Evolutionary conservation across 2,113 vertebrate genomes (phyloP), one percentile per base, ranked within the genome.

Genomic region (Tachysurus fulvidraco): DNA sequence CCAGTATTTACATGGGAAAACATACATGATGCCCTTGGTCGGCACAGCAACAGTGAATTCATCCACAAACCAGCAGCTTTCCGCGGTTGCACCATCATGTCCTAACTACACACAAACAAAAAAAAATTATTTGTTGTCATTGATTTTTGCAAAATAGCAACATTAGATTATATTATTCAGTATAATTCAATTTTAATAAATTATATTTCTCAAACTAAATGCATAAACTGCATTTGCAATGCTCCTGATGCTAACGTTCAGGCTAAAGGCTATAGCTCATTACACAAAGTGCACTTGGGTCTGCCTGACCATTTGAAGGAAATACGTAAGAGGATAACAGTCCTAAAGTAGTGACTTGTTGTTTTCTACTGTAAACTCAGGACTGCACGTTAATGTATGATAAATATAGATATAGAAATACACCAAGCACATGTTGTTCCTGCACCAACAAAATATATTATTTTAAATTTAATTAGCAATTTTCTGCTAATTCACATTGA

Each of bases 61-160:
- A 11, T 98, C 97, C 90, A 99, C 92, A 88, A 99, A 85, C 98
- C 98, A 99, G 93, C 97, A 99, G 94, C 98, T 99, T 92, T 99
- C 98, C 0, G 98, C 97, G 14, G 98, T 97, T 41, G 96, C 96
- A 0, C 98, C 98, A 0, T 99, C 97, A 0, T 99, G 98, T 65
- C 98, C 98, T 36, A 99, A 94, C 98, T 99, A 82, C 36, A 81
- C 65, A 86, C 73, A 83, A 23, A 83, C 30, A 83, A 57, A 85
- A 23, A 82, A 36, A 1, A 36, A 36, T 36, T 36, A 36, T 36
- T 36, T 36, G 36, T 36, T 36, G 36, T 36, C 36, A 36, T 36
- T 36, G 36, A 36, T 36, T 36, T 36, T 36, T 36, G 36, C 36
- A 36, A 36, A 36, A 36, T 36, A 36, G 36, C 36, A 36, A 36